Base-by-base conservation (phyloP, 2,797 vertebrate species). In the Epinephelus coioides region DNA sequence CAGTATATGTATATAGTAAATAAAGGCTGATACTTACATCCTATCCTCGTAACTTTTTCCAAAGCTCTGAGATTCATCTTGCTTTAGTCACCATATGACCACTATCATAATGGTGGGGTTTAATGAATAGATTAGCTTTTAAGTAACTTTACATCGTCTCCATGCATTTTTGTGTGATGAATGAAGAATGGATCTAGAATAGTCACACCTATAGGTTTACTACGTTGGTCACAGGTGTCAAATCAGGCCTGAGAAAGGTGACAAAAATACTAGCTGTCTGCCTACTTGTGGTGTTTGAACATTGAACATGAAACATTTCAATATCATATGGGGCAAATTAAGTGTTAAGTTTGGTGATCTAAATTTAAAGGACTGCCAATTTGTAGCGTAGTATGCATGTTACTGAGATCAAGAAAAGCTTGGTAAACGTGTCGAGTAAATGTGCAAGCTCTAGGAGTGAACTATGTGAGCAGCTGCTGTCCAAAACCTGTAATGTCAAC, bases 51-150 rank as follows among this genome's bases (percentile, higher is more conserved):
- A 97, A 99, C 98, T 98, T 98, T 99, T 96, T 97, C 94, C 95
- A 96, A 99, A 99, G 98, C 97, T 99, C 97, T 97, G 97, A 97
- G 98, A 97, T 99, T 99, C 98, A 99, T 99, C 98, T 99, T 98
- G 98, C 97, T 99, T 99, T 99, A 98, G 98, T 99, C 98, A 99
- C 98, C 98, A 99, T 99, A 99, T 99, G 98, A 99, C 98, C 98
- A 99, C 98, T 99, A 99, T 98, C 98, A 99, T 99, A 99, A 99
- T 98, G 98, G 97, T 99, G 98, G 98, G 98, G 98, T 98, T 99
- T 98, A 99, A 99, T 99, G 97, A 99, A 99, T 98, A 99, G 98
- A 99, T 99, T 99, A 99, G 98, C 98, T 99, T 98, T 97, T 96
- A 96, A 96, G 98, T 97, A 98, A 99, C 97, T 95, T 98, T 97